Base-by-base conservation (phyloP, 2,888 invertebrate genomes). In the Eupithecia abbreviata region DNA sequence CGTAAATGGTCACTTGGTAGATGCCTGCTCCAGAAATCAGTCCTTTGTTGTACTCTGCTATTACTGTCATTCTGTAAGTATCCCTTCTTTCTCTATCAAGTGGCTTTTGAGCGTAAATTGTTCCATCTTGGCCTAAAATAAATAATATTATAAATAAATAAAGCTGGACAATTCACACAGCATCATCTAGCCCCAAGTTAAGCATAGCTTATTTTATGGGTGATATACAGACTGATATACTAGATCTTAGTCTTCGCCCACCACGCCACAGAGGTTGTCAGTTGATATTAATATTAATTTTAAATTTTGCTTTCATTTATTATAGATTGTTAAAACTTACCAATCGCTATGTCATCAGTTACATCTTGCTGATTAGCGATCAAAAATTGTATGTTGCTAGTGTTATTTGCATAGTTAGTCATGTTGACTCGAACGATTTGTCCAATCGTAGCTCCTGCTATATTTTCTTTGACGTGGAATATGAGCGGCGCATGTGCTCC, bases 281-380 rank as follows among this genome's bases (percentile, higher is more conserved):
- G 43, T 43, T n/a, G 30, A 2, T 30, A 18, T 43, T 9, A 4
- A 18, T n/a, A 2, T 45, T 12, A 15, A 3, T 30, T 13, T n/a
- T 67, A n/a, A 43, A 43, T 65, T 41, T 43, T 12, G 13, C 12
- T 41, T 3, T 30, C 15, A 66, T 41, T 41, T 1, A 10, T 42
- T 13, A n/a, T 58, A 55, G 15, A 30, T 6, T 4, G 41, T 12
- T 71, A 0, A 65, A 49, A n/a, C 72, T 83, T 95, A 88, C 97
- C 97, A 55, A 98, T 97, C 49, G 97, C 96, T 81, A 98, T 97
- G 85, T 96, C 96, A 85, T 98, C 97, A 30, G 96, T 96, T 4
- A 98, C 96, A 88, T 98, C 98, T 84, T 97, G 97, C 85, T 97
- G 97, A 91, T 98, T 98, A 58, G 98, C 98, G 80, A 98, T 97